Evolutionary conservation across 2,797 vertebrate genomes (phyloP), one percentile per base, ranked within the genome.

Genomic region (Brachymystax lenok): DNA sequence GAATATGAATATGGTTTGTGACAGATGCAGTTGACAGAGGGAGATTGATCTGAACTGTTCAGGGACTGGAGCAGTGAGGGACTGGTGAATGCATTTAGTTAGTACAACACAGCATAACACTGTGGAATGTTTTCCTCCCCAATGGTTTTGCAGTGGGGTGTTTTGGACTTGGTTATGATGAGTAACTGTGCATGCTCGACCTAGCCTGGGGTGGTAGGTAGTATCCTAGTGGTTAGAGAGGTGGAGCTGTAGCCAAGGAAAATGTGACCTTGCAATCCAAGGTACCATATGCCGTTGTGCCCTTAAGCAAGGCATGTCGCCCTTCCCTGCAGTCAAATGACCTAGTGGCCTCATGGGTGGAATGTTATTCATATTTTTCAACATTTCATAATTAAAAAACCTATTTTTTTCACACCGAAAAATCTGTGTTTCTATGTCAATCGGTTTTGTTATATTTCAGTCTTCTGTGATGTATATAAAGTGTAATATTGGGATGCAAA

Each of bases 1-100:
- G 21, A 54, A 69, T 69, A 40, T 10, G 68, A 69, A 69, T 35
- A 10, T 40, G 35, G 33, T 2, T 46, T 52, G n/a, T 50, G 21
- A 28, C n/a, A 71, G 69, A 71, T 13, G 69, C n/a, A 24, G 61
- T 69, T 69, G 68, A 33, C 40, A 46, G 40, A 46, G 40, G 40
- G 8, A 10, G 40, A 4, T 46, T 19, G n/a, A 69, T 21, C 16
- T 17, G 67, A 69, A 21, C 19, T 40, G 68, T 21, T 40, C 35
- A n/a, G 68, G 40, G 68, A 70, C 68, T 50, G 19, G 40, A 70
- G 69, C 40, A 40, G 8, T 50, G 19, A 50, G 27, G 7, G 14
- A 28, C 24, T 30, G 13, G 40, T 46, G 40, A 10, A 8, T 10
- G 8, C n/a, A 66, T 28, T 66, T 66, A 16, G 27, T 16, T 14